Evolutionary conservation across 2,113 vertebrate species (phyloP).

Genomic region (Sakesphorus luctuosus): DNA sequence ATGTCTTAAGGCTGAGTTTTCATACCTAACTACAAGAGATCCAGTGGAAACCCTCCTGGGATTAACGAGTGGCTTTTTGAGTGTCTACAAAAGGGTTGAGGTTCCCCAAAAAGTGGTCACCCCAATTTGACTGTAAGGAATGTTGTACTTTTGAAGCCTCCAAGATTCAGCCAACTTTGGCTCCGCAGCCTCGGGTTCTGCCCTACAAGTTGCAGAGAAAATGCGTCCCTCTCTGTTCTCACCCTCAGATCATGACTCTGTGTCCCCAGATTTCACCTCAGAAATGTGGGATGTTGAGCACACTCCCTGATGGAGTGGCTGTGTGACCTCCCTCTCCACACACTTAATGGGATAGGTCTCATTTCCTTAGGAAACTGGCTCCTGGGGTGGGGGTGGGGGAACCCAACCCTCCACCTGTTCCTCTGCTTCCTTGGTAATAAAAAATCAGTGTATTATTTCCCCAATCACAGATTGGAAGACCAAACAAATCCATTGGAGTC

Average conservation of each 20-base stretch:
- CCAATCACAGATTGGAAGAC: background rate
- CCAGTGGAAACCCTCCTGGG: background rate
- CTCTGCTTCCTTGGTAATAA: background rate
- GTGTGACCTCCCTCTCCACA: background rate
- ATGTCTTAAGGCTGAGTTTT: background rate
- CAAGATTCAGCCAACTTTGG: background rate
- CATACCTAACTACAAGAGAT: background rate
- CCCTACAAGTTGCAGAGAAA: background rate
- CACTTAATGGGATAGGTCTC: background rate
- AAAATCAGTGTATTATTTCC: background rate
- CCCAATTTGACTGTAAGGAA: background rate
- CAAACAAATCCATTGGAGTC: background rate
- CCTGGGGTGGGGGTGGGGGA: background rate
- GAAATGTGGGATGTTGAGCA: background rate
- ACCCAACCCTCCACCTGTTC: background rate
- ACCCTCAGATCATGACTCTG: background rate
- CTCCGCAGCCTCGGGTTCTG: background rate
- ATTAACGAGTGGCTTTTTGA: fast-evolving
- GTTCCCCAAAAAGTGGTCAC: background rate
- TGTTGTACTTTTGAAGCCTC: background rate
- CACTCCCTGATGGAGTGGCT: background rate
- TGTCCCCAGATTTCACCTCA: background rate
- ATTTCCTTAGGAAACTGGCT: slow-evolving; percentile 58
- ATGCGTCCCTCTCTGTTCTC: background rate
- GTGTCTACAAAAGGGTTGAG: background rate